Base-by-base conservation (phyloP, 2,113 vertebrate species). In the Steatornis caripensis region DNA sequence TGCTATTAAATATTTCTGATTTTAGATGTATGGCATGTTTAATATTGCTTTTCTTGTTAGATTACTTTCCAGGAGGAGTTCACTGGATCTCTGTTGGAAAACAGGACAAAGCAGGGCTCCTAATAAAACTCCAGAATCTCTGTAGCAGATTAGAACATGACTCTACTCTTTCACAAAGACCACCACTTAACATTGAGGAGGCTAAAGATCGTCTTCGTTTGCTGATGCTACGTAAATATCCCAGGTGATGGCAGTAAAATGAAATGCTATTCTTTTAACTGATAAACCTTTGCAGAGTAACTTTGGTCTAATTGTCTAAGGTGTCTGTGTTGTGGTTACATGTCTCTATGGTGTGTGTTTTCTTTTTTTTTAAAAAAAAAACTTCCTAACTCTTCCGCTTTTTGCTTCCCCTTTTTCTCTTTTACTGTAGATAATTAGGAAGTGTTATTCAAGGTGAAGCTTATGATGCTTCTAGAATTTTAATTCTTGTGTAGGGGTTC, bases 31-130 rank as follows among this genome's bases (percentile, higher is more conserved):
- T 45, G 65, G 19, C n/a, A 10, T 74, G 36, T 83, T 58, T 94
- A 80, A 61, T 41, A 43, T 5, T 55, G 11, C 62, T 76, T 90
- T 69, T 70, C 27, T 97, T 39, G 8, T 66, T 86, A 99, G 99
- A 96, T 66, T 99, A 97, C 83, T 99, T 99, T 93, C 99, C 99
- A 34, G 99, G 98, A 83, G 99, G 99, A 53, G 98, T 99, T 68
- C 98, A 99, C 68, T 99, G 99, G 99, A 95, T 99, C 91, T 99
- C 99, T 78, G 94, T 99, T 46, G 99, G 99, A 58, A 99, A 99
- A 90, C 98, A 99, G 93, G 99, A 99, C 90, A 99, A 99, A 95
- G 97, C 99, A 36, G 99, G 99, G 37, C 98, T 99, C 70, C 97
- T 99, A 75, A 99, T 99, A 94, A 99, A 99, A 94, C 98, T 99